Evolutionary conservation across 2,888 invertebrate genomes (phyloP).

Genomic region (Lasioglossum marginatum): DNA sequence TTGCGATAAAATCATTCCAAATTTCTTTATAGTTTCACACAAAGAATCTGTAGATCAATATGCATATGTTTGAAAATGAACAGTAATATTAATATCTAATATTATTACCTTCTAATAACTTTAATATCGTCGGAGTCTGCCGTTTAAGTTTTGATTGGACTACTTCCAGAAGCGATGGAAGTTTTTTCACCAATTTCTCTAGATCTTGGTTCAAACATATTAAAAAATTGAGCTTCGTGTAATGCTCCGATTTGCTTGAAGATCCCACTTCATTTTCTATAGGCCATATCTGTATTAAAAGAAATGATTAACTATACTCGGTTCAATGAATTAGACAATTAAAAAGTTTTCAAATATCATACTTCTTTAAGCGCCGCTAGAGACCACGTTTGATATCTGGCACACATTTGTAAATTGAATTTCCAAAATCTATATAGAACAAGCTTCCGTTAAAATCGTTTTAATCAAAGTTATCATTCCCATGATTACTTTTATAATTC

Average conservation of each 20-base stretch:
- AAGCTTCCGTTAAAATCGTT: not conserved
- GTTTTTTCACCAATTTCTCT: conserved; percentile 78
- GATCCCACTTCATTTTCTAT: conserved; percentile 71
- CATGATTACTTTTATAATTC: conserved; percentile 36
- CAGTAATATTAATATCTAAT: not conserved
- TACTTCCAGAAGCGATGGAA: conserved; percentile 77
- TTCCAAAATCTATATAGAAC: conserved; percentile 93
- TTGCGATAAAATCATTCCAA: conserved; percentile 74
- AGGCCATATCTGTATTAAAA: conserved; percentile 73
- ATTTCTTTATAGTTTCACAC: conserved; percentile 66
- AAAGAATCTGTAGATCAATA: conserved; percentile 69
- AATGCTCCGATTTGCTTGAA: conserved; percentile 68
- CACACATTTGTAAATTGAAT: conserved; percentile 92
- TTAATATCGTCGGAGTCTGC: conserved; percentile 63
- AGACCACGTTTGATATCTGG: conserved; percentile 92
- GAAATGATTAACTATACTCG: not conserved
- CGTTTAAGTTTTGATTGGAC: conserved; percentile 73
- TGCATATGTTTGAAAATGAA: not conserved
- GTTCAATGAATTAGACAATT: not conserved
- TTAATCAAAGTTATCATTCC: not conserved
- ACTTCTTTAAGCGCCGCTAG: conserved; percentile 80
- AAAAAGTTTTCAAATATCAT: conserved; percentile 27
- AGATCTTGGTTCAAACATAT: conserved; percentile 84
- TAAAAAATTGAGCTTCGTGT: conserved; percentile 80
- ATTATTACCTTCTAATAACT: conserved; percentile 76